Evolutionary conservation across 2,888 invertebrate species (phyloP).

Genomic region (Megastigmus dorsalis): DNA sequence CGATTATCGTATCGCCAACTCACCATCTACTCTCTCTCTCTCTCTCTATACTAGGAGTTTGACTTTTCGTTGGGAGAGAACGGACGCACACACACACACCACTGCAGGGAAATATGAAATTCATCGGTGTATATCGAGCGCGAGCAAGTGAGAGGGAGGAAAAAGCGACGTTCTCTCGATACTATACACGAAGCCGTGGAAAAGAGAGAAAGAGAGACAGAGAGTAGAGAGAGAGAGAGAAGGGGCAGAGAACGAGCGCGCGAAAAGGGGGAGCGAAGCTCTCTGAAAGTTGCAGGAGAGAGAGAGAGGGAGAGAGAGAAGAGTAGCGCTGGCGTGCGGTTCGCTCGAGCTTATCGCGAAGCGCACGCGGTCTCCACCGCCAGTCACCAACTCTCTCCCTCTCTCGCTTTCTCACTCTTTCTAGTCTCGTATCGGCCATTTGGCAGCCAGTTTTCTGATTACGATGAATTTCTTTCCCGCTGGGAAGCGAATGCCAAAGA

Average conservation of each 20-base stretch:
- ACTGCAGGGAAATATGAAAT: conserved; percentile 29
- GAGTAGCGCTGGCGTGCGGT: conserved; percentile 30
- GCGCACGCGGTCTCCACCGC: conserved; percentile 72
- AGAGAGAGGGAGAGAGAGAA: not conserved
- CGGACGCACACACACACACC: too few relatives aligned
- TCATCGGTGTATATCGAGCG: conserved; percentile 20
- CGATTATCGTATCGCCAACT: conserved; percentile 40
- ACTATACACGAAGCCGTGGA: too few relatives aligned
- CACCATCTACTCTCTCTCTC: conserved; percentile 11
- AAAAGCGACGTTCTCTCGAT: too few relatives aligned
- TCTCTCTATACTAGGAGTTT: not conserved
- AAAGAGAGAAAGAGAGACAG: not conserved
- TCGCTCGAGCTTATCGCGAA: conserved; percentile 70
- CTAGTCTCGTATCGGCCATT: conserved; percentile 62
- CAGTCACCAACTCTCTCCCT: conserved; percentile 57
- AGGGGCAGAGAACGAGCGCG: not conserved
- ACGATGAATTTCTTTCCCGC: conserved; percentile 64
- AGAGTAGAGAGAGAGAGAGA: conserved; percentile 15
- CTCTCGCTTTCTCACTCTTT: not conserved
- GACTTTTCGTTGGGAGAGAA: conserved; percentile 23
- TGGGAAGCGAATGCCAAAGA: conserved; percentile 51
- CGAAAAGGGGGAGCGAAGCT: conserved; percentile 50
- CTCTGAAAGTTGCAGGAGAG: conserved; percentile 48
- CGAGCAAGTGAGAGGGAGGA: not conserved
- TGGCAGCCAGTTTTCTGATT: conserved; percentile 65